Conservation (phyloP, 1,140 invertebrate species). For the Brachionus manjavacas region DNA sequence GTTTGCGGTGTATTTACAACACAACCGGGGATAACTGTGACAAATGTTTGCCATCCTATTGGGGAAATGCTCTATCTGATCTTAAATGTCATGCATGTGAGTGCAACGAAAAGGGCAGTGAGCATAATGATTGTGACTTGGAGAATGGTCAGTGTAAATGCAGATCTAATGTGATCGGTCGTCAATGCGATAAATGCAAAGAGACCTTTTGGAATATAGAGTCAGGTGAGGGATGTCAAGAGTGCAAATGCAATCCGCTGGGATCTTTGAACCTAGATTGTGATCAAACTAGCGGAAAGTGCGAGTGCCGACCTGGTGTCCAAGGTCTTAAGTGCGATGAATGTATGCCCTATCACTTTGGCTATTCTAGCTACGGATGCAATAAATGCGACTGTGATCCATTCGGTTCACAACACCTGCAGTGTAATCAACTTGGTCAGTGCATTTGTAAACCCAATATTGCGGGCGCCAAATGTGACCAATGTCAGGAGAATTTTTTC, state of each 20-base stretch:
- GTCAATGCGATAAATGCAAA: slow-evolving; percentile 39
- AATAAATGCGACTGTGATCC: slow-evolving; percentile 78
- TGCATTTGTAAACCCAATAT: slow-evolving; percentile 84
- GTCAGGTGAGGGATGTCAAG: slow-evolving; percentile 48
- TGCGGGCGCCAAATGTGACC: slow-evolving; percentile 73
- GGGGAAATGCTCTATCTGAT: slow-evolving; percentile 65
- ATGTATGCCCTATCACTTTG: slow-evolving; percentile 76
- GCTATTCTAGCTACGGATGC: slow-evolving; percentile 75
- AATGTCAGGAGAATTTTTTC: slow-evolving; percentile 66
- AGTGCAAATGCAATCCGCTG: slow-evolving; percentile 74
- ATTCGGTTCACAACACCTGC: slow-evolving; percentile 71
- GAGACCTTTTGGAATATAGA: slow-evolving; percentile 31
- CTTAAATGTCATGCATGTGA: slow-evolving; percentile 69
- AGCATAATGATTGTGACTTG: slow-evolving; percentile 20
- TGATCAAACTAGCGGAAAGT: slow-evolving; percentile 71
- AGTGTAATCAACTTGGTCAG: slow-evolving; percentile 71
- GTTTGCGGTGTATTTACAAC: slow-evolving; percentile 93
- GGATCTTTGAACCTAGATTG: slow-evolving; percentile 70
- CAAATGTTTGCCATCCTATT: slow-evolving; percentile 73
- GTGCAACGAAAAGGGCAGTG: not conserved
- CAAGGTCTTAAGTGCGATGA: slow-evolving; percentile 71
- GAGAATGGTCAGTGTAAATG: slow-evolving; percentile 36
- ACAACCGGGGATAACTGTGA: slow-evolving; percentile 79
- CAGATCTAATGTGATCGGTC: slow-evolving; percentile 6
- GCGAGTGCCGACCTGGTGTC: slow-evolving; percentile 76